Conservation (phyloP, 2,113 vertebrate species). For the Motacilla alba region DNA sequence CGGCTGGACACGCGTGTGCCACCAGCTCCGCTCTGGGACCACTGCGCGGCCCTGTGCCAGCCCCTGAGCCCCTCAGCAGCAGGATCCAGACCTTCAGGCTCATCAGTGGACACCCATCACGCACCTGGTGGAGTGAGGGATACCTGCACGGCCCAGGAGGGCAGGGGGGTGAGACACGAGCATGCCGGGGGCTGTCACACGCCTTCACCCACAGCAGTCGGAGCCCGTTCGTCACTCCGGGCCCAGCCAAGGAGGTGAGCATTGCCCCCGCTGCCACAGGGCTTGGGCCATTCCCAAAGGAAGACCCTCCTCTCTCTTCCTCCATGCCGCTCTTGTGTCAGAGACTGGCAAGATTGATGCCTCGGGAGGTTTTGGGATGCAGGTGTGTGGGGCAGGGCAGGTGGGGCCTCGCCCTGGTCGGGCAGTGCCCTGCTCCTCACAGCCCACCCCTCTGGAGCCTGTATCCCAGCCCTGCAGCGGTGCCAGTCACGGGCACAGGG, state of each 20-base stretch:
- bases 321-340: background rate
- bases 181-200: rapidly evolving
- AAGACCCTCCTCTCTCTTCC: background rate
- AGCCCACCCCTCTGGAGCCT: background rate
- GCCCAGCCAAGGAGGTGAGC: background rate
- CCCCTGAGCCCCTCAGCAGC: background rate
- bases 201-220: rapidly evolving
- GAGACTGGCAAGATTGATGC: background rate
- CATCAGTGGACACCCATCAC: rapidly evolving
- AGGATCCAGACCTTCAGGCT: rapidly evolving
- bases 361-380: rapidly evolving
- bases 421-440: background rate
- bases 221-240: rapidly evolving
- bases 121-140: background rate
- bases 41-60: rapidly evolving
- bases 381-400: background rate
- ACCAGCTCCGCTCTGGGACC: rapidly evolving
- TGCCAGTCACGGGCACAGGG: background rate
- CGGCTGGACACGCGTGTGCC: rapidly evolving
- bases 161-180: background rate
- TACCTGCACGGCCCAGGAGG: background rate
- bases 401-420: background rate
- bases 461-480: background rate
- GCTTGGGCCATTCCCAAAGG: background rate
- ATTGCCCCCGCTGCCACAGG: background rate